These are phyloP conservation scores for Ptychochromis oligacanthus DNA, from an alignment of 2,113 vertebrate species.

Conservation along the genomic window DNA sequence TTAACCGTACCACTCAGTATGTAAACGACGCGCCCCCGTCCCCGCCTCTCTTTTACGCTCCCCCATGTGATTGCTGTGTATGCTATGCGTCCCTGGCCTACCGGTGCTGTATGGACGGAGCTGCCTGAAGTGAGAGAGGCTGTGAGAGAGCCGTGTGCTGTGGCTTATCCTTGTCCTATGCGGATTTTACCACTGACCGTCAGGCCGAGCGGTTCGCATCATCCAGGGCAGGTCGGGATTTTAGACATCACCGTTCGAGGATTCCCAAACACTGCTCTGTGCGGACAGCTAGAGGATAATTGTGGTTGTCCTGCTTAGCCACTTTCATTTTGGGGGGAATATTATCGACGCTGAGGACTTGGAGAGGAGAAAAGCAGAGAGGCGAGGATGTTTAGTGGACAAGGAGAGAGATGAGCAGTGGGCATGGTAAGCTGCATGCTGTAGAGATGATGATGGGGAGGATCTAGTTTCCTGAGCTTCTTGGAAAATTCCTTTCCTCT, in stretches of 20 bases:
- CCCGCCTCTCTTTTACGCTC: constrained; percentile 45
- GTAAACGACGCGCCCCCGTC: constrained; percentile 36
- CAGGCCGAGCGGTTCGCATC: constrained; percentile 31
- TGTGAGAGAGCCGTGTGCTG: constrained; percentile 52
- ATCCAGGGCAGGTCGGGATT: constrained; percentile 21
- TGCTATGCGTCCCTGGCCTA: constrained; percentile 2
- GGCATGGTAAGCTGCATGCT: constrained; percentile 50
- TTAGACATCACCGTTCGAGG: not conserved
- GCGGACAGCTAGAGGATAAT: not conserved
- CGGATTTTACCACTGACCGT: constrained; percentile 64
- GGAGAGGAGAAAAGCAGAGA: constrained; percentile 7
- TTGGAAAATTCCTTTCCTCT: not conserved
- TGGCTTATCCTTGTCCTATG: constrained; percentile 64
- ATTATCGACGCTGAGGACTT: constrained; percentile 28
- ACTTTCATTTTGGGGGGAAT: not conserved
- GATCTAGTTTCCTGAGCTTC: not conserved
- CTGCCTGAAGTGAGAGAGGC: constrained; percentile 37
- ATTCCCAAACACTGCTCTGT: not conserved
- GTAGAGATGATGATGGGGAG: not conserved
- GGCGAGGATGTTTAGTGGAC: constrained; percentile 44
- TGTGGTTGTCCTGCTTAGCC: not conserved
- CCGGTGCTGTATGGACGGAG: constrained; percentile 7
- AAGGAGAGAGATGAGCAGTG: constrained; percentile 52
- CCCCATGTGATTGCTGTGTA: constrained; percentile 28
- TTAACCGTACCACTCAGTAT: constrained; percentile 42